Percentiles rank a stretch among this genome's conserved stretches.
phyloP scores from a whole-genome alignment of 2,113 vertebrate genomes.

The Xiphophorus hellerii region DNA sequence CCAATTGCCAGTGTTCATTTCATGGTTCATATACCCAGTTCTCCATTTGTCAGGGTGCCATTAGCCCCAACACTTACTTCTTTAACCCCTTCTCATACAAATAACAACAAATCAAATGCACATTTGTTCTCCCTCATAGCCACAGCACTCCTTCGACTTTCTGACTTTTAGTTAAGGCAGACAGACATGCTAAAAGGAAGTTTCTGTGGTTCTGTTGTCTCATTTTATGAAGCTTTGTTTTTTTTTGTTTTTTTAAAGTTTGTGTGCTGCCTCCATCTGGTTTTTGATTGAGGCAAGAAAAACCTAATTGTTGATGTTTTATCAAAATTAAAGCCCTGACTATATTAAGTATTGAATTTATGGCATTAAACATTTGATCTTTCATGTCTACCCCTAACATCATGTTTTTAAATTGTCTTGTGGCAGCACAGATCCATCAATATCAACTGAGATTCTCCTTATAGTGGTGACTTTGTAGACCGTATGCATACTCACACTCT shows the following conservation, averaged over 20 bases:
- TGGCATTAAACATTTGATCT: conserved; percentile 36
- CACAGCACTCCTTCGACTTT: conserved; percentile 38
- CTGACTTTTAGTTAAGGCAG: conserved; percentile 71
- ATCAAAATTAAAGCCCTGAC: background rate
- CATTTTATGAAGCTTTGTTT: conserved; percentile 9
- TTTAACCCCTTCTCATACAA: conserved; percentile 83
- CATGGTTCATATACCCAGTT: conserved; percentile 85
- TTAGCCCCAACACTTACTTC: conserved; percentile 82
- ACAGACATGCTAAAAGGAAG: conserved; percentile 17
- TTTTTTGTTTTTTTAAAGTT: background rate
- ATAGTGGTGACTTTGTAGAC: background rate
- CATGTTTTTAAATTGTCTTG: conserved; percentile 20
- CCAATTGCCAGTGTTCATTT: conserved; percentile 86
- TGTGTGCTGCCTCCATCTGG: conserved; percentile 54
- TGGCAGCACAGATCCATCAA: conserved; percentile 3
- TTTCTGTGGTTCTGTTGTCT: background rate
- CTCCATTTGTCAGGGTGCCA: conserved; percentile 84
- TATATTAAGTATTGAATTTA: conserved; percentile 30
- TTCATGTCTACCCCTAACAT: background rate
- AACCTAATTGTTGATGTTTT: conserved; percentile 6
- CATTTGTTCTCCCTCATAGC: conserved; percentile 76
- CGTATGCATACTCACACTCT: background rate
- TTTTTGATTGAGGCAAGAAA: conserved; percentile 20
- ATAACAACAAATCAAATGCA: conserved; percentile 82
- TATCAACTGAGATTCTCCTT: background rate